phyloP scores from a whole-genome alignment of 2,888 invertebrate genomes.

The Cenopis cana region DNA sequence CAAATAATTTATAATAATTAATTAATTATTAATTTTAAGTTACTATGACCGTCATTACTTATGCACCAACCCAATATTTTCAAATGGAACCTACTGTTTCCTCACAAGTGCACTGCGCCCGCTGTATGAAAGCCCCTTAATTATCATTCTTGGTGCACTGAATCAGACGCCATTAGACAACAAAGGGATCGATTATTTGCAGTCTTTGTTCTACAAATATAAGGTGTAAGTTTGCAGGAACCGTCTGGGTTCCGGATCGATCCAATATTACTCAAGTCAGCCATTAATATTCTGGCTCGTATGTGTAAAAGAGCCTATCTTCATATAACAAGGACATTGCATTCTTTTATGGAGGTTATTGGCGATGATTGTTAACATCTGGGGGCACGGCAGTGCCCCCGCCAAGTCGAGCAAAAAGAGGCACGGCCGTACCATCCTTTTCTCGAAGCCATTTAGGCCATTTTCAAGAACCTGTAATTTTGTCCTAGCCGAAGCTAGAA shows the following conservation, averaged over 20 bases:
- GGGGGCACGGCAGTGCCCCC: too few species aligned
- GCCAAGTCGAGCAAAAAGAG: too few species aligned
- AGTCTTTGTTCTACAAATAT: conserved; percentile 51
- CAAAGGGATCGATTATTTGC: conserved; percentile 67
- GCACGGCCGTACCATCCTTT: too few species aligned
- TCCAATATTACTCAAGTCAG: conserved; percentile 25
- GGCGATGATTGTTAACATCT: too few species aligned
- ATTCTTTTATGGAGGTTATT: neutral
- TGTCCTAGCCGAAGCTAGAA: too few species aligned
- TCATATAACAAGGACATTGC: neutral
- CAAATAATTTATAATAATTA: too few species aligned
- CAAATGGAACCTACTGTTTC: conserved; percentile 3
- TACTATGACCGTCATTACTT: too few species aligned
- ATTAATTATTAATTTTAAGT: too few species aligned
- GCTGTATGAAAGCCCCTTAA: conserved; percentile 57
- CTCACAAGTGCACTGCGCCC: conserved; percentile 37
- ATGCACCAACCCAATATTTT: too few species aligned
- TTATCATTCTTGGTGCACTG: conserved; percentile 64
- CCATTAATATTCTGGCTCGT: neutral
- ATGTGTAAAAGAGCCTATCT: neutral
- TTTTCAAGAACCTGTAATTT: too few species aligned
- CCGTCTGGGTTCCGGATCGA: conserved; percentile 24
- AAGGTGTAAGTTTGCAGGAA: conserved; percentile 35
- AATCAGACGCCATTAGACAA: conserved; percentile 63
- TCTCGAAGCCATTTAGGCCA: too few species aligned